phyloP scores from a whole-genome alignment of 2,888 invertebrate genomes.

The Aethes cnicana region DNA sequence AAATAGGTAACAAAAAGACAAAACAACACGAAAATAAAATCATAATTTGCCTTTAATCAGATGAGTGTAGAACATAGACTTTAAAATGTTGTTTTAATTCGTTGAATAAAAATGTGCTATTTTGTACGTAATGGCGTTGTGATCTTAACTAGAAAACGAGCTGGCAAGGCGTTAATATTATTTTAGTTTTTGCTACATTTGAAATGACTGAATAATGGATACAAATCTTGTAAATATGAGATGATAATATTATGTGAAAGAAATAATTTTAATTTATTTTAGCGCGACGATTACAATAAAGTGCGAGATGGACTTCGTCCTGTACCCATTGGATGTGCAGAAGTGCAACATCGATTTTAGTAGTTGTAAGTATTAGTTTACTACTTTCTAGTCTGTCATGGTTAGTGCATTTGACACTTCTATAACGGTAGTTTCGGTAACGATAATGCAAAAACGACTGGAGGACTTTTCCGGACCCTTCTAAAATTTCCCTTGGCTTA shows the following conservation, averaged over 20 bases:
- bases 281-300: conserved; percentile 85
- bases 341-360: conserved; percentile 85
- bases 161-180: neutral
- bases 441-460: too few relatives aligned
- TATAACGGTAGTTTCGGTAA: too few relatives aligned
- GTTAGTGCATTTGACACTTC: too few relatives aligned
- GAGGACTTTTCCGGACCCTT: too few relatives aligned
- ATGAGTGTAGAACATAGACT: neutral
- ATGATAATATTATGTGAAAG: conserved; percentile 15
- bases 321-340: conserved; percentile 85
- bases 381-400: conserved; percentile 22
- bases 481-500: too few relatives aligned
- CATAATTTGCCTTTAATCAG: too few relatives aligned
- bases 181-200: conserved; percentile 6
- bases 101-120: conserved; percentile 17
- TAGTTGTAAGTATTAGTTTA: conserved; percentile 79
- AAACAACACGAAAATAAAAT: too few relatives aligned
- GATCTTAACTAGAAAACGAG: conserved; percentile 7
- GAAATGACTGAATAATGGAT: neutral
- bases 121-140: conserved; percentile 8
- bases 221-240: neutral
- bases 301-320: conserved; percentile 85
- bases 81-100: neutral
- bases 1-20: too few relatives aligned
- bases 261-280: conserved; percentile 39